Base-by-base conservation (phyloP, 2,797 vertebrate species). In the Acipenser oxyrinchus region DNA sequence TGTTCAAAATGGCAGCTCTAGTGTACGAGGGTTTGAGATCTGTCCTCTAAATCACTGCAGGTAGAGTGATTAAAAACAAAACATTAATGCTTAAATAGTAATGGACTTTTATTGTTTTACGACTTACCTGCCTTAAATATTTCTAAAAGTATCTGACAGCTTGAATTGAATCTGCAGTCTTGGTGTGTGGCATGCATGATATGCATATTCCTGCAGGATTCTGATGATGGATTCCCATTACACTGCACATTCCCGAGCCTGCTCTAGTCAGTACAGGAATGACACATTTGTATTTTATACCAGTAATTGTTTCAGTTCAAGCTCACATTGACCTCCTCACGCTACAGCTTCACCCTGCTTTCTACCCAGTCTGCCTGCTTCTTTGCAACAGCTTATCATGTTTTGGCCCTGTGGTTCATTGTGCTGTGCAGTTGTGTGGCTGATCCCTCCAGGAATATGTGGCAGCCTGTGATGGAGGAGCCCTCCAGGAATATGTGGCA, bases 381-480 rank as follows among this genome's bases (percentile, higher is more conserved):
- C 74, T 83, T 84, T 74, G 78, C 82, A 76, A 83, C 82, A 79
- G 81, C 85, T 79, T 74, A 81, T 82, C 79, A 73, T 80, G 77
- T 81, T 67, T 65, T 60, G 75, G 78, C 68, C 73, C 72, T 75
- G 69, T 73, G 77, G 74, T 81, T 78, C 78, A 81, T 85, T 81
- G 76, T 79, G 70, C 37, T 37, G 37, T 37, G 5, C 37, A 37
- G 37, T 37, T 37, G 37, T 37, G 3, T 37, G 37, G 37, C 37
- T 37, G 37, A 37, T 37, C 4, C 37, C 37, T 37, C 37, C 3
- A 55, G 64, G 10, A 18, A 74, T 75, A 69, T 72, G 72, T 63
- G 75, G 69, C 76, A 84, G 79, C 81, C 76, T 76, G 79, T 68
- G 75, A 67, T 69, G 74, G 71, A 76, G 37, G 37, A 37, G 37